These are phyloP conservation scores for Tipula lateralis DNA, from an alignment of 2,888 invertebrate genomes.

Conservation along the genomic window DNA sequence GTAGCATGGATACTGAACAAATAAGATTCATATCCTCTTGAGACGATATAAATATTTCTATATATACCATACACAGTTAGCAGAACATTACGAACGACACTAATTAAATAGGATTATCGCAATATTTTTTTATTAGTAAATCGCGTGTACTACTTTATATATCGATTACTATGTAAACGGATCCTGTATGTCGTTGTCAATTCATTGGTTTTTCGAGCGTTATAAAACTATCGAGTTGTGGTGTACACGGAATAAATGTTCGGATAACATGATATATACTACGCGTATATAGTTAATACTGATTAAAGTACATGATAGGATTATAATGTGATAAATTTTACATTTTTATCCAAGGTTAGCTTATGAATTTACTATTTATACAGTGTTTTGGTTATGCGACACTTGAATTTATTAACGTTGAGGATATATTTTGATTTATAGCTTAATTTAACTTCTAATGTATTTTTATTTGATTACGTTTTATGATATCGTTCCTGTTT, in stretches of 20 bases:
- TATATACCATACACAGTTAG: not conserved
- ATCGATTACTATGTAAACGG: not conserved
- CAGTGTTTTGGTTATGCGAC: not conserved
- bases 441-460: no score
- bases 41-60: not conserved
- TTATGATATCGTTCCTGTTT: no score
- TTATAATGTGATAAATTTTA: not conserved
- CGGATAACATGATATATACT: not conserved
- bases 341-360: not conserved
- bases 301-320: not conserved
- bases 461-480: no score
- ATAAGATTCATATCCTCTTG: not conserved
- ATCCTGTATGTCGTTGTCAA: not conserved
- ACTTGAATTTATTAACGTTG: no score
- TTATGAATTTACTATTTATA: no score
- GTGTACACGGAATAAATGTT: not conserved
- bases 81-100: not conserved
- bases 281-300: not conserved
- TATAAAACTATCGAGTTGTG: not conserved
- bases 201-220: not conserved
- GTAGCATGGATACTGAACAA: not conserved
- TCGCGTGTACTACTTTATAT: not conserved
- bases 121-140: not conserved
- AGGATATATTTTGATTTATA: no score
- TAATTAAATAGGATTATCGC: constrained; percentile 11